These are phyloP conservation scores for Himalopsyche anomala DNA, from an alignment of 2,888 invertebrate genomes.

Conservation along the genomic window DNA sequence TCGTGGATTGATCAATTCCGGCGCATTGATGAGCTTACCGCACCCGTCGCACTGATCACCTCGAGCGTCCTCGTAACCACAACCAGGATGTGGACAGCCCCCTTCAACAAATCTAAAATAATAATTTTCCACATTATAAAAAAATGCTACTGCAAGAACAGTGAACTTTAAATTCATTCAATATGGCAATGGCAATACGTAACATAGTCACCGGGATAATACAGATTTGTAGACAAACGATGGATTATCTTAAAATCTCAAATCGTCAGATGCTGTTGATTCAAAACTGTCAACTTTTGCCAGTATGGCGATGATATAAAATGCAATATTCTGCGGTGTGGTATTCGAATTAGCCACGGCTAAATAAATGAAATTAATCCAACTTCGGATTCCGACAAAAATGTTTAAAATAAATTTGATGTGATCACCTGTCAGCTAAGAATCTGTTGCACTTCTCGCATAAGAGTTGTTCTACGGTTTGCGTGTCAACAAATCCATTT, in stretches of 20 bases:
- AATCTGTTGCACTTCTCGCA: conserved; percentile 92
- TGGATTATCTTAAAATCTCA: too few species aligned
- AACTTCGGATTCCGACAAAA: too few species aligned
- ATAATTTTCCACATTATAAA: conserved; percentile 2
- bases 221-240: too few species aligned
- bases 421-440: conserved; percentile 82
- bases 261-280: too few species aligned
- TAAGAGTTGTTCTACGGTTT: conserved; percentile 93
- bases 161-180: too few species aligned
- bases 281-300: too few species aligned
- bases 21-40: conserved; percentile 95
- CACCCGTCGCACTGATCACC: conserved; percentile 99
- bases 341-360: too few species aligned
- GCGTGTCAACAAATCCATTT: conserved; percentile 88
- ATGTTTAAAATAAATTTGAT: not conserved
- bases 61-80: conserved; percentile 93
- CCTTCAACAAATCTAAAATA: conserved; percentile 93
- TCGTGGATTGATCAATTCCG: conserved; percentile 88
- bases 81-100: conserved; percentile 91
- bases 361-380: too few species aligned
- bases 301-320: too few species aligned
- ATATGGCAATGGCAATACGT: too few species aligned
- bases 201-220: too few species aligned
- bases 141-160: not conserved
- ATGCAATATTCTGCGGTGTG: too few species aligned